These are phyloP conservation scores for Amphibalanus amphitrite DNA, from an alignment of 1,140 invertebrate genomes.

Conservation along the genomic window DNA sequence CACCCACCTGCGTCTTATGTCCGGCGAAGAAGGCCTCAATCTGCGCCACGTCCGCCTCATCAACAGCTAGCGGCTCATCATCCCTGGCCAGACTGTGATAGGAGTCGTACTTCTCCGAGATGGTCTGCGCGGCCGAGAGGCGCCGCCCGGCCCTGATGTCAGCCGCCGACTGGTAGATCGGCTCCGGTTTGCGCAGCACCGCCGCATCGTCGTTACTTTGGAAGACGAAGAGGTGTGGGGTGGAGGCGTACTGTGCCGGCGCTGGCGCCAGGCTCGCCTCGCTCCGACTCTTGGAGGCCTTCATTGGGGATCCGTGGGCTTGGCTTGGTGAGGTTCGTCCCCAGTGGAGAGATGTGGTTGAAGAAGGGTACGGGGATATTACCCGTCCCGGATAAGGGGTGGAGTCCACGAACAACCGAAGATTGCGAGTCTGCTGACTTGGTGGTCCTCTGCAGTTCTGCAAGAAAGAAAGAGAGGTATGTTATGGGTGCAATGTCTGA, in stretches of 20 bases:
- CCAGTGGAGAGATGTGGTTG: too few species aligned
- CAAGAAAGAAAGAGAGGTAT: too few species aligned
- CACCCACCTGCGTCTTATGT: slow-evolving; percentile 45
- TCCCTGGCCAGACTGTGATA: slow-evolving; percentile 9
- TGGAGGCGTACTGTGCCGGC: background rate
- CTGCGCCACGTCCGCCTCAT: slow-evolving; percentile 50
- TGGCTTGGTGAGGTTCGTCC: too few species aligned
- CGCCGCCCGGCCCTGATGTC: slow-evolving; percentile 18
- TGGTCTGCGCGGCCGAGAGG: slow-evolving; percentile 20
- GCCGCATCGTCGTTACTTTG: background rate
- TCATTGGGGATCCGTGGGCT: too few species aligned
- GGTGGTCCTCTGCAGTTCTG: too few species aligned
- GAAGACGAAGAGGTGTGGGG: background rate
- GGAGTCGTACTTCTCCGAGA: slow-evolving; percentile 22
- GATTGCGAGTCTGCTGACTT: too few species aligned
- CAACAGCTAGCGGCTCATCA: slow-evolving; percentile 26
- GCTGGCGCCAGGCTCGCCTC: background rate
- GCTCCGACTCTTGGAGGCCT: background rate
- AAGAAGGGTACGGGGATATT: too few species aligned
- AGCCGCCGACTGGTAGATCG: background rate
- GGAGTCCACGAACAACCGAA: too few species aligned
- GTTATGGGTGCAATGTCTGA: too few species aligned
- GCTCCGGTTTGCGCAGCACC: background rate
- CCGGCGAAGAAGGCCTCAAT: slow-evolving; percentile 62
- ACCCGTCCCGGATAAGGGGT: too few species aligned